A percentile compares a stretch with the other conserved stretches of the same genome.
Conservation (phyloP, 1,140 invertebrate genomes). For the Mya arenaria region DNA sequence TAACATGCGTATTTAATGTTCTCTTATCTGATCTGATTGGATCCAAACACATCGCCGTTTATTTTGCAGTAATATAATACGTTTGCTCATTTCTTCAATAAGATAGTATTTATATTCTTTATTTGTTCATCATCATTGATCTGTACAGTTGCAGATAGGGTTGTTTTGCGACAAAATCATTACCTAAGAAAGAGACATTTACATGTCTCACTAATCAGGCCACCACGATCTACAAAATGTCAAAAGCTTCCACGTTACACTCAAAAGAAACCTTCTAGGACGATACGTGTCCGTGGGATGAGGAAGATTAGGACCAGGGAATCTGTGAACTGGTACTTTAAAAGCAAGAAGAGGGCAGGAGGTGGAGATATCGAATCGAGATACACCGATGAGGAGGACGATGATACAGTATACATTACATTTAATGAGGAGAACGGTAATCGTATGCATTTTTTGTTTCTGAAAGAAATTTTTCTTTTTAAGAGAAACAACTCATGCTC, state of each 20-base stretch:
- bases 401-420: conserved; percentile 24
- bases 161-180: not conserved
- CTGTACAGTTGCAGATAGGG: conserved; percentile 9
- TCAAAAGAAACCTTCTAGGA: not conserved
- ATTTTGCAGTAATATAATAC: no score
- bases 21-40: no score
- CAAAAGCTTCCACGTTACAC: not conserved
- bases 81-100: no score
- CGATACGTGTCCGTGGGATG: conserved; percentile 10
- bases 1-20: no score
- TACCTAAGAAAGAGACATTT: not conserved
- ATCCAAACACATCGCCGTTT: no score
- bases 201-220: not conserved
- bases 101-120: no score
- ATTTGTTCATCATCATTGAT: no score
- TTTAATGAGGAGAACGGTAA: conserved; percentile 12
- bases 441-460: no score
- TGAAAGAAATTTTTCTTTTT: no score
- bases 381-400: conserved; percentile 23
- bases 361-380: conserved; percentile 6
- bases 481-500: no score
- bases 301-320: not conserved
- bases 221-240: no score
- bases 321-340: conserved; percentile 21
- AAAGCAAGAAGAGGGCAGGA: conserved; percentile 4